A percentile compares a stretch with the other conserved stretches of the same genome.
These are phyloP conservation scores for Achlya flavicornis DNA, from an alignment of 2,888 invertebrate genomes.

Conservation along the genomic window DNA sequence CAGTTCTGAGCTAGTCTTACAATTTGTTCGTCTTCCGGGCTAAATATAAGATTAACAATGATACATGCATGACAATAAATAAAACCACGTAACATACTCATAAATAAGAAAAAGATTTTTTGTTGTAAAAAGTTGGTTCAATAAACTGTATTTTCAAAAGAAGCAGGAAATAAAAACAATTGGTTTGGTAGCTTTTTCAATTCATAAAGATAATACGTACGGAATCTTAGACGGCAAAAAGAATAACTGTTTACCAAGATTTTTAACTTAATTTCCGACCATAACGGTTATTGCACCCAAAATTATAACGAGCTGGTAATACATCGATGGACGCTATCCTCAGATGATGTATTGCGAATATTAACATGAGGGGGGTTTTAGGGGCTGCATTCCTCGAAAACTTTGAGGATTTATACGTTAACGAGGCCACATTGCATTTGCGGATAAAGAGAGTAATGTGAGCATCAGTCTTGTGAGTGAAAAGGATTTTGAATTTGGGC, in stretches of 20 bases:
- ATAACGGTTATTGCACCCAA: slow-evolving; percentile 53
- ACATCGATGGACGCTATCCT: slow-evolving; percentile 43
- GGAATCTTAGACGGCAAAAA: background rate
- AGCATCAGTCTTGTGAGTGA: background rate
- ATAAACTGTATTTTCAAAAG: no score
- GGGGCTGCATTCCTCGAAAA: background rate
- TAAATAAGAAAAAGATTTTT: no score
- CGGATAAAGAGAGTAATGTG: background rate
- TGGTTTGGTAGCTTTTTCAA: no score
- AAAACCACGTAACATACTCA: no score
- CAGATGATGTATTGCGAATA: slow-evolving; percentile 49
- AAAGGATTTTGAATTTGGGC: background rate
- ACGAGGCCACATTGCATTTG: slow-evolving; percentile 2
- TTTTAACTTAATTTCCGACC: slow-evolving; percentile 39
- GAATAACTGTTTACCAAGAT: slow-evolving; percentile 9
- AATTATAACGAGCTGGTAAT: slow-evolving; percentile 56
- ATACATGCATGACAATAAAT: no score
- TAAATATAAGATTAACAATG: no score
- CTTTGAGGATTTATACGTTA: background rate
- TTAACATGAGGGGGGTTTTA: slow-evolving; percentile 26
- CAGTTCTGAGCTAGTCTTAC: no score
- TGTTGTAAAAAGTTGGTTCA: no score
- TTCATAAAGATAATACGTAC: background rate
- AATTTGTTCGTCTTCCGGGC: no score
- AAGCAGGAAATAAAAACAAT: no score